Base-by-base conservation (phyloP, 2,797 vertebrate species). In the Labeo calbasu region DNA sequence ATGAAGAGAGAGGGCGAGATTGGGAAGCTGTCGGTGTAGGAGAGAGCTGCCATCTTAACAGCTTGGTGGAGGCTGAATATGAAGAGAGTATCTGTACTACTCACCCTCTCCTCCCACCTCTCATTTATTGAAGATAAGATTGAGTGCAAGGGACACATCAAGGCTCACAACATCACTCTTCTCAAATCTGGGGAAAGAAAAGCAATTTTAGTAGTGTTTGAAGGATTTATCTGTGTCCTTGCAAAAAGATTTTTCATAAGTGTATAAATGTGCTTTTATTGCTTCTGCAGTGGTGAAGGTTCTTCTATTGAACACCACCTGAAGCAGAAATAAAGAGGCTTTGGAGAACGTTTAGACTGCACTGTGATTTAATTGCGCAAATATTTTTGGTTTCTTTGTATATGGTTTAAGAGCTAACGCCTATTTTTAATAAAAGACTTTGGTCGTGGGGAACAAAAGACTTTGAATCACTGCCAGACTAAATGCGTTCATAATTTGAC, bases 1-100 rank as follows among this genome's bases (percentile, higher is more conserved):
- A 61, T 69, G n/a, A 53, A 53, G 80, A 48, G 57, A 69, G 13
- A 82, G 61, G 6, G 61, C 13, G 36, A 66, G 4, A 63, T 23
- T 36, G 50, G 51, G 66, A 12, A 73, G 40, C 53, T 75, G 40
- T 73, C 66, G 84, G 40, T 59, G 79, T 28, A 28, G 73, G 51
- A 82, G 53, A 81, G 53, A 57, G 55, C 63, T 78, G 80, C 59
- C 55, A 86, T 77, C 61, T 83, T 46, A 85, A 71, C 59, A 71
- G 65, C 85, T 69, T 87, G 89, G 87, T 76, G 13, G 85, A 46
- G 84, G 81, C 65, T 89, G 61, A 76, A 88, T 73, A 55, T 81
- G 89, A 88, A 85, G n/a, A 89, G 89, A 86, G 86, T n/a, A 75
- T 84, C 65, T 90, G n/a, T 87, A 28, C 77, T 72, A 85, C 78